Percentiles rank a stretch among this genome's conserved stretches.
Conservation (phyloP, 2,888 invertebrate species). For the Anthophora plumipes region DNA sequence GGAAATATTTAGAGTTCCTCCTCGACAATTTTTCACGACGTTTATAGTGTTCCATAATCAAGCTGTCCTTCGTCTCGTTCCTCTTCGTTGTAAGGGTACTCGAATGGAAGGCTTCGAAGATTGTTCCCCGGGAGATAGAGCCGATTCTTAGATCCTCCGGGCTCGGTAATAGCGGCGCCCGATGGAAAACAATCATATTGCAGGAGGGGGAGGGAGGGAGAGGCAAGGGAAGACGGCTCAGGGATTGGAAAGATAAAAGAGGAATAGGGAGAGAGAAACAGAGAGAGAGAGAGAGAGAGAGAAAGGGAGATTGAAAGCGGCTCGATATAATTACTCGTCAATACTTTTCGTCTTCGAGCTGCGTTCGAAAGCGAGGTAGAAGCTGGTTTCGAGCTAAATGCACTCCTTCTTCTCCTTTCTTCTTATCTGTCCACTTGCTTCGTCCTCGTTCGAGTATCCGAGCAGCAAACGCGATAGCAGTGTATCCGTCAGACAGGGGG, state of each 20-base stretch:
- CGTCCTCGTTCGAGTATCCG: background rate
- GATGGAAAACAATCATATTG: constrained; percentile 62
- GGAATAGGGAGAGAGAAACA: background rate
- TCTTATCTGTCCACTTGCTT: constrained; percentile 32
- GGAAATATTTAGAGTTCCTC: background rate
- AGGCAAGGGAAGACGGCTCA: background rate
- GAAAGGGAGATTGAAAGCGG: constrained; percentile 21
- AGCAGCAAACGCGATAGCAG: background rate
- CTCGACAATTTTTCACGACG: constrained; percentile 32
- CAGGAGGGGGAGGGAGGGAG: constrained; percentile 16
- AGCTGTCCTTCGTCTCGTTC: background rate
- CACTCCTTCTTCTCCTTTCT: constrained; percentile 10
- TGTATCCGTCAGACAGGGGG: background rate
- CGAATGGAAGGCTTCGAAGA: constrained; percentile 51
- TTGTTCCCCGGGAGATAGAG: constrained; percentile 38
- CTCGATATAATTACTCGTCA: constrained; percentile 69
- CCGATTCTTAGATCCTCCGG: constrained; percentile 46
- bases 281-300: background rate
- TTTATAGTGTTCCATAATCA: constrained; percentile 7
- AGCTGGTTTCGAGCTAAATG: constrained; percentile 22
- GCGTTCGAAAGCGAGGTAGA: constrained; percentile 9
- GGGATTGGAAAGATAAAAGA: background rate
- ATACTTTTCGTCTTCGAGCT: constrained; percentile 46
- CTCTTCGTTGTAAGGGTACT: constrained; percentile 14
- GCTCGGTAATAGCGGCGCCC: constrained; percentile 47